These are phyloP conservation scores for Cervus canadensis DNA, from an alignment of 2,113 vertebrate genomes.

Conservation along the genomic window DNA sequence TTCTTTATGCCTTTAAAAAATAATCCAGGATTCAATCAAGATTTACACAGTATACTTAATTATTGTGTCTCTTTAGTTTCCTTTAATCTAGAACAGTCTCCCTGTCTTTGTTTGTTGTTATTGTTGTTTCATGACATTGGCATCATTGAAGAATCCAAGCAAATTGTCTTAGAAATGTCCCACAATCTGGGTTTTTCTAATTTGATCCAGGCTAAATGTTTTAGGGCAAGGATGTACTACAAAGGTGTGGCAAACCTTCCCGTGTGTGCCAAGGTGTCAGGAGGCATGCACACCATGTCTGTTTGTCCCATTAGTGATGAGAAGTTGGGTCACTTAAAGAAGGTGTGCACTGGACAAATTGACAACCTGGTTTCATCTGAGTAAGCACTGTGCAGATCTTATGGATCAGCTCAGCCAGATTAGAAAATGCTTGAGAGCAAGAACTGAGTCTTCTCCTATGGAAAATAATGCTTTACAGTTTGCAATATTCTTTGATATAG, in stretches of 20 bases:
- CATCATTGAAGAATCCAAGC: background rate
- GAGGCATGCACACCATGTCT: fast-evolving
- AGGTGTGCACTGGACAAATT: background rate
- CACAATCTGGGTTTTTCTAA: background rate
- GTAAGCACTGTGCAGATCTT: background rate
- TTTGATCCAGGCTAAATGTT: background rate
- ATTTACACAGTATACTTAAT: background rate
- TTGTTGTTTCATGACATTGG: background rate
- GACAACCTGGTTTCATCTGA: background rate
- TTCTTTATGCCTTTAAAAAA: background rate
- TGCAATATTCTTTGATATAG: background rate
- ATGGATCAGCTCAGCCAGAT: background rate
- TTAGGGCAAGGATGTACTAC: background rate
- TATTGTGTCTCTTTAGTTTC: background rate
- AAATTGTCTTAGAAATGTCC: background rate
- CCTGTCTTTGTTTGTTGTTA: background rate
- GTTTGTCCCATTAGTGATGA: background rate
- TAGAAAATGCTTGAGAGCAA: background rate
- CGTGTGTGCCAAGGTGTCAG: fast-evolving
- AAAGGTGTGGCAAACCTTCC: background rate
- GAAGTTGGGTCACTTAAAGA: background rate
- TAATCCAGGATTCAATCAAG: background rate
- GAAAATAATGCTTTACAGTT: background rate
- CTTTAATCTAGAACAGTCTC: background rate
- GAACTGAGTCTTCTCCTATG: background rate